Evolutionary conservation across 2,888 invertebrate genomes (phyloP).

Genomic region (Reticulitermes lucifugus): DNA sequence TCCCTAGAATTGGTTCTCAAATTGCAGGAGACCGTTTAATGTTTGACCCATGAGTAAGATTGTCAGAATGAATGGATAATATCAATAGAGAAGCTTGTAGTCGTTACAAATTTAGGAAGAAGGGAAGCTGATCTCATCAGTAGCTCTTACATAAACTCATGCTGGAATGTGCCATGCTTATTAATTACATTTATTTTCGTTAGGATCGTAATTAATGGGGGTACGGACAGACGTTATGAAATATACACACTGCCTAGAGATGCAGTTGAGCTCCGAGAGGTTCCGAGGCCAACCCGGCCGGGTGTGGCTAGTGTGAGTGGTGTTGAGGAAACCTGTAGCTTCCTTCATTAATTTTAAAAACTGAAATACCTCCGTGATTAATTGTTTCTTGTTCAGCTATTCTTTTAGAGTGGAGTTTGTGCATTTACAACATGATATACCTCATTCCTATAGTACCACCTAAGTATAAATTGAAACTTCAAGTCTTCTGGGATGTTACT

Average conservation of each 20-base stretch:
- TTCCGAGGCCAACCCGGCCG: background rate
- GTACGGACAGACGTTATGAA: background rate
- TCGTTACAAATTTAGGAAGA: too few relatives aligned
- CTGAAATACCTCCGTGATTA: background rate
- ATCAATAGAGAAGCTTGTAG: too few relatives aligned
- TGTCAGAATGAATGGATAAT: too few relatives aligned
- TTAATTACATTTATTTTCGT: background rate
- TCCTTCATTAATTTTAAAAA: conserved; percentile 7
- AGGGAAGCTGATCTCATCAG: too few relatives aligned
- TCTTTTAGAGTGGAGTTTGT: background rate
- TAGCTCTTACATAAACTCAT: background rate
- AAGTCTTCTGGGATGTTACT: too few relatives aligned
- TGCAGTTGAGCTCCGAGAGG: background rate
- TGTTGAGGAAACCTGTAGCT: background rate
- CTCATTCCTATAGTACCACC: too few relatives aligned
- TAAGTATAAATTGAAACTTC: too few relatives aligned
- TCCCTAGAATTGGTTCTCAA: too few relatives aligned
- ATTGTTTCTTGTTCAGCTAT: background rate
- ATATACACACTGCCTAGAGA: background rate
- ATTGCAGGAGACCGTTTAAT: too few relatives aligned
- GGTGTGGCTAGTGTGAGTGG: background rate
- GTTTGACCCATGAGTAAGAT: too few relatives aligned
- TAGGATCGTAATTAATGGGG: background rate
- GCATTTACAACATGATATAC: background rate
- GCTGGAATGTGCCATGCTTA: background rate